Evolutionary conservation across 2,797 vertebrate genomes (phyloP).

Genomic region (Platalea minor): DNA sequence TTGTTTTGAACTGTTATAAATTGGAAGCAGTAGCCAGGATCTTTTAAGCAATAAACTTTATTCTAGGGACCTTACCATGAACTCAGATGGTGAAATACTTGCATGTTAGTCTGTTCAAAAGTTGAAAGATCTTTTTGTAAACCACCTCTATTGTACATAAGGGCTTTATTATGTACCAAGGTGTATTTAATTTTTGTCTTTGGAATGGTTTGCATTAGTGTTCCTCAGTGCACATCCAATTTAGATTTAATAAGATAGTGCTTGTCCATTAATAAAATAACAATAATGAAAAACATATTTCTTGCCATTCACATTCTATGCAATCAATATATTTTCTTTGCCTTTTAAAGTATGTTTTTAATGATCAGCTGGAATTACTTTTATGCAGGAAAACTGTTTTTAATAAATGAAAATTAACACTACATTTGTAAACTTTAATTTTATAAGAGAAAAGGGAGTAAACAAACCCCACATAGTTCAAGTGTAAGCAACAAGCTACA

Average conservation of each 20-base stretch:
- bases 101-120: neutral
- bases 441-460: neutral
- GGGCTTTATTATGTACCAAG: neutral
- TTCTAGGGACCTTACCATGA: neutral
- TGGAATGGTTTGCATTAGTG: conserved; percentile 44
- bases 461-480: neutral
- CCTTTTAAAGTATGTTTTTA: conserved; percentile 15
- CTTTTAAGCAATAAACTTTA: neutral
- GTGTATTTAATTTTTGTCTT: conserved; percentile 23
- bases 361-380: conserved; percentile 35
- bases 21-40: neutral
- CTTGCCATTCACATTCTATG: conserved; percentile 32
- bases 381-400: conserved; percentile 21
- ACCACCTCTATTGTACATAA: neutral
- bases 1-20: neutral
- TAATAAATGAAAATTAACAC: conserved; percentile 32
- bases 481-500: neutral
- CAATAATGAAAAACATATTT: conserved; percentile 53
- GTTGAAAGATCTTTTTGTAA: conserved; percentile 10
- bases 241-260: conserved; percentile 61
- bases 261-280: conserved; percentile 54
- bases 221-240: conserved; percentile 23
- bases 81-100: neutral
- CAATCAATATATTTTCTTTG: conserved; percentile 6
- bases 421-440: conserved; percentile 15